Percentiles rank a stretch among this genome's conserved stretches.
Conservation (phyloP, 2,113 vertebrate species). For the Eidolon helvum region DNA sequence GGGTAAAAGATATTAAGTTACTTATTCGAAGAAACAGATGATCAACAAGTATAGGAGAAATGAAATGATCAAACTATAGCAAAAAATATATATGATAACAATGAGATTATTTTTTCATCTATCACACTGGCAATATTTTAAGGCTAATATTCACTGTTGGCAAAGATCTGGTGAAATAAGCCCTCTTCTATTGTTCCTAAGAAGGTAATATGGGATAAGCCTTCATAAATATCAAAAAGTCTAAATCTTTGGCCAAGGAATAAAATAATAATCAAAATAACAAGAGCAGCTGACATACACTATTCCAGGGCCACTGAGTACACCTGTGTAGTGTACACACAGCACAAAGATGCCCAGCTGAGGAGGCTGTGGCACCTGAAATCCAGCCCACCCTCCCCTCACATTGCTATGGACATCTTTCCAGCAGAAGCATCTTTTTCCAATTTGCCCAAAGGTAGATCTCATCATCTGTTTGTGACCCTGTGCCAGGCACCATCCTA, state of each 20-base stretch:
- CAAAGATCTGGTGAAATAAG: background rate
- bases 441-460: background rate
- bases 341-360: background rate
- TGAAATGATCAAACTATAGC: background rate
- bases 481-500: background rate
- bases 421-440: background rate
- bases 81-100: background rate
- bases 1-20: background rate
- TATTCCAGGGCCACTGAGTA: too few relatives aligned
- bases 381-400: background rate
- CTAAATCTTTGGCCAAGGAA: background rate
- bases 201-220: background rate
- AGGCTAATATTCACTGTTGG: background rate
- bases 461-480: background rate
- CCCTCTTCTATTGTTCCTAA: background rate
- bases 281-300: background rate
- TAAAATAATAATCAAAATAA: background rate
- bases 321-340: rapidly evolving
- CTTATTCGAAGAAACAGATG: background rate
- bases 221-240: background rate
- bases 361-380: background rate
- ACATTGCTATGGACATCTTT: background rate
- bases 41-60: background rate
- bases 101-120: background rate
- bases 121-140: background rate